phyloP scores from a whole-genome alignment of 2,113 vertebrate species.

The Nannobrachium achirus region DNA sequence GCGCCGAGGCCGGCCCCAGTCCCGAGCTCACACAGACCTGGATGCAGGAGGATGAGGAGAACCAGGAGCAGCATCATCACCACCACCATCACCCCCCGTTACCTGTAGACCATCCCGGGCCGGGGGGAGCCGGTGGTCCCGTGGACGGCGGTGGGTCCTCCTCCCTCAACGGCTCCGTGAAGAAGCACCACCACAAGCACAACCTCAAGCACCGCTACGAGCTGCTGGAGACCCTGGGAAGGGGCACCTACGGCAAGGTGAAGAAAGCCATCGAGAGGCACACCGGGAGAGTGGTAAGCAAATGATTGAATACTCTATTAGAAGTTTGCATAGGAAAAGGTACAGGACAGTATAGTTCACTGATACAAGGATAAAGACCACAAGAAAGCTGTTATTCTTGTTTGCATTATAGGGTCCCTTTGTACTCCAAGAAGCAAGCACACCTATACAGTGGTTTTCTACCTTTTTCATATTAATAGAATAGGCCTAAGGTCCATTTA shows the following conservation, averaged over 20 bases:
- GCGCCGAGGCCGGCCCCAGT: neutral
- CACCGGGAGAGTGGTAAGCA: slow-evolving; percentile 88
- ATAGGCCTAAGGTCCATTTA: too few species aligned
- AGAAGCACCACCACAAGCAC: slow-evolving; percentile 90
- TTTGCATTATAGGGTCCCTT: too few species aligned
- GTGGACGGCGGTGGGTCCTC: slow-evolving; percentile 14
- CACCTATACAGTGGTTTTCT: too few species aligned
- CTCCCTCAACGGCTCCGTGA: slow-evolving; percentile 66
- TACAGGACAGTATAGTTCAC: too few species aligned
- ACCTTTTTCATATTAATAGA: too few species aligned
- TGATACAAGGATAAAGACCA: too few species aligned
- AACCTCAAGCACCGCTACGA: slow-evolving; percentile 92
- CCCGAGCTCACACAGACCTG: neutral
- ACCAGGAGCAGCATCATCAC: too few species aligned
- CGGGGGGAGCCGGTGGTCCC: neutral
- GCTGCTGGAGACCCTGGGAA: slow-evolving; percentile 88
- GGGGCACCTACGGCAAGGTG: slow-evolving; percentile 91
- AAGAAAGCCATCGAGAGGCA: slow-evolving; percentile 88
- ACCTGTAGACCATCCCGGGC: slow-evolving; percentile 18
- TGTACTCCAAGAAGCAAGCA: too few species aligned
- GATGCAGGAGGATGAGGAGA: neutral
- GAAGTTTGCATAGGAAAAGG: too few species aligned
- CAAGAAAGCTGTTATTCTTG: too few species aligned
- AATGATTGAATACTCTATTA: too few species aligned
- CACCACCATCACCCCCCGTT: too few species aligned